phyloP scores from a whole-genome alignment of 1,140 invertebrate species.

The Achatina immaculata region DNA sequence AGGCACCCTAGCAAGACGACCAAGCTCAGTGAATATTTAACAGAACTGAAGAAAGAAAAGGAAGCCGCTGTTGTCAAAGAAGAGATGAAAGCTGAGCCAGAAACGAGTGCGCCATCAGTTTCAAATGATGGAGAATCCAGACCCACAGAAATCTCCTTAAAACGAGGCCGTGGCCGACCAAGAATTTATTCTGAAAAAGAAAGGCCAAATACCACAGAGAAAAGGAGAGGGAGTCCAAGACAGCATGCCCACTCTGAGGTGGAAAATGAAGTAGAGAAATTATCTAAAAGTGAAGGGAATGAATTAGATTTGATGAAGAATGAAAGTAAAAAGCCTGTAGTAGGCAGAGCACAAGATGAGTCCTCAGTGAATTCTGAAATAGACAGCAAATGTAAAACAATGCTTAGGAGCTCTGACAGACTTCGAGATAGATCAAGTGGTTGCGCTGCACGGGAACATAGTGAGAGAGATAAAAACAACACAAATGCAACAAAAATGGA shows the following conservation, averaged over 20 bases:
- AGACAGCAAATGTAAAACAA: not conserved
- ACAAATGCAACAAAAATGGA: not conserved
- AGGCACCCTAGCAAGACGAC: slow-evolving; percentile 7
- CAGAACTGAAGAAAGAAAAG: slow-evolving; percentile 29
- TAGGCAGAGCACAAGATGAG: not conserved
- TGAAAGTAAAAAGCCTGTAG: not conserved
- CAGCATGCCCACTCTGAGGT: not conserved
- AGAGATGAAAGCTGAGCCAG: not conserved
- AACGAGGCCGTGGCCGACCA: slow-evolving; percentile 24
- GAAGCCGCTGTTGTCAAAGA: not conserved
- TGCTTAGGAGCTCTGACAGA: not conserved
- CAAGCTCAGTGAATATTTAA: slow-evolving; percentile 29
- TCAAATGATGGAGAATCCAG: not conserved
- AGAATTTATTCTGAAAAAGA: slow-evolving; percentile 24
- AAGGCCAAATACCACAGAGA: not conserved
- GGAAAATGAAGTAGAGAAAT: not conserved
- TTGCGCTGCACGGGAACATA: not conserved
- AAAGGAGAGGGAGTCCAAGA: slow-evolving; percentile 7
- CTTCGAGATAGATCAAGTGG: not conserved
- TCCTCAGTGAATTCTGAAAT: not conserved
- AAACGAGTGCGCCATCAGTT: not conserved
- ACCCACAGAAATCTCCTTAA: not conserved
- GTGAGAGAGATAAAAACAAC: not conserved
- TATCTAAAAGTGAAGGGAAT: not conserved
- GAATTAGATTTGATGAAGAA: not conserved